Evolutionary conservation across 2,888 invertebrate genomes (phyloP).

Genomic region (Tholera decimalis): DNA sequence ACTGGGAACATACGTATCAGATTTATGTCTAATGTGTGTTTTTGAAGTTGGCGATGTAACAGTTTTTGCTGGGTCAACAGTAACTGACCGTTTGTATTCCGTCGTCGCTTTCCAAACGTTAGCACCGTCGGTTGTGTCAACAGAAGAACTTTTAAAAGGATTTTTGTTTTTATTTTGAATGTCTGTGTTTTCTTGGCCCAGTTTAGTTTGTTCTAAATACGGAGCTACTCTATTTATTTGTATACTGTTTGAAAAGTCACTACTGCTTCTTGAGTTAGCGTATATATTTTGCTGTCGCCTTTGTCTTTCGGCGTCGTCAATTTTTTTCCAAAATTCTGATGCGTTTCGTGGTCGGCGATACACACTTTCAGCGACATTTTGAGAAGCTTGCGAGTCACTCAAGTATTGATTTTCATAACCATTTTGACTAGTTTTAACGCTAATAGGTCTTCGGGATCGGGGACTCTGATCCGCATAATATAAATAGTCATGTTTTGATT

Average conservation of each 20-base stretch:
- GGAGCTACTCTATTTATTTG: conserved; percentile 72
- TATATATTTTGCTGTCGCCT: conserved; percentile 80
- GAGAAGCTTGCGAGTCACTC: conserved; percentile 88
- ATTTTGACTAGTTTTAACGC: conserved; percentile 91
- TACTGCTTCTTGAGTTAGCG: conserved; percentile 81
- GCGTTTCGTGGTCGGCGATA: conserved; percentile 89
- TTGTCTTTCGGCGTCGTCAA: conserved; percentile 90
- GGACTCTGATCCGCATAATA: conserved; percentile 94
- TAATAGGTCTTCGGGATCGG: conserved; percentile 94
- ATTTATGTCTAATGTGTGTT: conserved; percentile 87
- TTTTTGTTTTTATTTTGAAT: conserved; percentile 80
- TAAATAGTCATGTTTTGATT: conserved; percentile 89
- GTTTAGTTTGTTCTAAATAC: conserved; percentile 74
- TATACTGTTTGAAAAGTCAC: conserved; percentile 80
- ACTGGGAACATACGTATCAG: conserved; percentile 83
- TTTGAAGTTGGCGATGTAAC: conserved; percentile 81
- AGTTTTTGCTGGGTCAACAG: conserved; percentile 81
- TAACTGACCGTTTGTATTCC: conserved; percentile 86
- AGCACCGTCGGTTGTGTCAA: conserved; percentile 84
- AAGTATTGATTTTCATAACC: conserved; percentile 86
- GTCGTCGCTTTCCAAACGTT: conserved; percentile 89
- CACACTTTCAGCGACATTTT: conserved; percentile 77
- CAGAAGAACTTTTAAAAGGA: conserved; percentile 74
- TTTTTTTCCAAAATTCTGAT: conserved; percentile 93
- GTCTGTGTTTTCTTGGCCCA: conserved; percentile 73